These are phyloP conservation scores for Forficula auricularia DNA, from an alignment of 1,140 invertebrate species.

Conservation along the genomic window DNA sequence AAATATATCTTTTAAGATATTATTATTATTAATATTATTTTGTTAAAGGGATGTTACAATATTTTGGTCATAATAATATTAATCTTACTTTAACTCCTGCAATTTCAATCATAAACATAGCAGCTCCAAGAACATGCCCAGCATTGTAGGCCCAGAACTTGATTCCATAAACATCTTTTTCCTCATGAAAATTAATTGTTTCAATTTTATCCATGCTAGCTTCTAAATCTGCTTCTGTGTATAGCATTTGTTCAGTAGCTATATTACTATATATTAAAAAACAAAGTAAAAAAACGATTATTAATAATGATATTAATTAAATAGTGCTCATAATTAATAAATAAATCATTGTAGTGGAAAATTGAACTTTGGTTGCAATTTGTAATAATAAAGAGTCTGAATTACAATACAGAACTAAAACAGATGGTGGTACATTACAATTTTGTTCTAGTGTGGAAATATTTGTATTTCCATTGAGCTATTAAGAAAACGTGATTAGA, in stretches of 20 bases:
- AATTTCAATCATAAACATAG: slow-evolving; percentile 99
- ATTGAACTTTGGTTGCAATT: no score
- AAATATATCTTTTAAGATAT: no score
- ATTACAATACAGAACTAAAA: no score
- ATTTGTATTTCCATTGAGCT: no score
- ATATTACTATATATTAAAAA: slow-evolving; percentile 54
- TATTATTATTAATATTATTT: no score
- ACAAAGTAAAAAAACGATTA: slow-evolving; percentile 4
- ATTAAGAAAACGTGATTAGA: no score
- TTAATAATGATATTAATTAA: neutral
- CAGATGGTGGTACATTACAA: no score
- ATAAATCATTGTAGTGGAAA: no score
- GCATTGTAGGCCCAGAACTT: slow-evolving; percentile 98
- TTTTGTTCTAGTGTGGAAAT: no score
- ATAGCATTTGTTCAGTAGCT: slow-evolving; percentile 92
- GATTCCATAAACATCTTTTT: slow-evolving; percentile 91
- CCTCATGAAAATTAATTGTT: slow-evolving; percentile 95
- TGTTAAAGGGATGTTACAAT: no score
- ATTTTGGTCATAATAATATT: no score
- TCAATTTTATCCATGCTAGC: slow-evolving; percentile 98
- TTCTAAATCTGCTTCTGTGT: slow-evolving; percentile 92
- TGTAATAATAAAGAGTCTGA: no score
- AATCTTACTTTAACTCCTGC: slow-evolving; percentile 71
- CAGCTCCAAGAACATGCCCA: slow-evolving; percentile 94
- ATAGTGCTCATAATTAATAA: neutral